Conservation (phyloP, 2,113 vertebrate genomes). For the Chascanopsetta lugubris region DNA sequence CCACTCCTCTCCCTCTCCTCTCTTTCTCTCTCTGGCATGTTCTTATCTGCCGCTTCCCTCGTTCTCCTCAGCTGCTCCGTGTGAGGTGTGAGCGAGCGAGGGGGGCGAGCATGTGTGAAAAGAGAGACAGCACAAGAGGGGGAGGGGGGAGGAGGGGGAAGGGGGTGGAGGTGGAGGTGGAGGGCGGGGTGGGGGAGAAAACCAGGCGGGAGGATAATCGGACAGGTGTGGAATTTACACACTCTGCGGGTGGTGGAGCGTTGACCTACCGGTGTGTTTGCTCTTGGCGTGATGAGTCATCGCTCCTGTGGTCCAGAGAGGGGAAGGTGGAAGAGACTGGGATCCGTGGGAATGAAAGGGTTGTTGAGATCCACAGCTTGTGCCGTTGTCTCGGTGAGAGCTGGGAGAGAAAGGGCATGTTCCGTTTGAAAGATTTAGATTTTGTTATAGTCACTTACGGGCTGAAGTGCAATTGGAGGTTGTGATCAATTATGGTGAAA, state of each 20-base stretch:
- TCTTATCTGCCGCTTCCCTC: constrained; percentile 44
- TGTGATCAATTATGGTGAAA: too few relatives aligned
- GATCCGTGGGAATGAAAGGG: not conserved
- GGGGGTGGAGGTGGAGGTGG: not conserved
- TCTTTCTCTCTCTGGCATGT: constrained; percentile 53
- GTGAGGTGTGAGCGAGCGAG: constrained; percentile 55
- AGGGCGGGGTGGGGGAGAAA: not conserved
- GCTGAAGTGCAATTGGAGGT: too few relatives aligned
- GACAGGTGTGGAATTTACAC: constrained; percentile 78
- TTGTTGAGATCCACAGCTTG: not conserved
- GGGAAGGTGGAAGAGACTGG: not conserved
- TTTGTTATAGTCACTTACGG: too few relatives aligned
- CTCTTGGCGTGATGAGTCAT: constrained; percentile 62
- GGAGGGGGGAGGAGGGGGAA: constrained; percentile 3
- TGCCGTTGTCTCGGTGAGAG: not conserved
- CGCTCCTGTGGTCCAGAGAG: constrained; percentile 24
- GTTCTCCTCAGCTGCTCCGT: constrained; percentile 56
- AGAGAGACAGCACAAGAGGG: constrained; percentile 57
- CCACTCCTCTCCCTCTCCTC: constrained; percentile 49
- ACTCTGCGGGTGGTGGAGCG: too few relatives aligned
- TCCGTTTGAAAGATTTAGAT: too few relatives aligned
- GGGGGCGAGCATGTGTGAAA: constrained; percentile 51
- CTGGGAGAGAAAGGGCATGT: not conserved
- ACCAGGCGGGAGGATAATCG: constrained; percentile 61
- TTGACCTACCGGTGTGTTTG: constrained; percentile 51